These are phyloP conservation scores for Microchrysa polita DNA, from an alignment of 2,888 invertebrate species.

Conservation along the genomic window DNA sequence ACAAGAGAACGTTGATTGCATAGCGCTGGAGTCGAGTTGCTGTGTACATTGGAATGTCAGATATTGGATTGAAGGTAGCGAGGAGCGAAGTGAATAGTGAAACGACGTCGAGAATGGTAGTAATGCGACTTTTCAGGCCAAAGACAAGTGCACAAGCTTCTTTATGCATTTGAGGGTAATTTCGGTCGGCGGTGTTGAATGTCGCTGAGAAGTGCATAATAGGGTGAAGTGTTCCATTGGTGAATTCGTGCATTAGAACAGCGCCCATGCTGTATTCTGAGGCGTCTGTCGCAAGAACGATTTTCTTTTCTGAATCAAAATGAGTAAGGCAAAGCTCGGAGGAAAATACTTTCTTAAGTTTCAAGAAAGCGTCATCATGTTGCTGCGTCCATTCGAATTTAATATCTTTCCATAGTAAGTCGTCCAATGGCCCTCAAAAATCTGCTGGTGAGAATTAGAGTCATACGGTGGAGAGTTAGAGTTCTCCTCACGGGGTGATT, in stretches of 20 bases:
- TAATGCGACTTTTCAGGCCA: conserved; percentile 54
- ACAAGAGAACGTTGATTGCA: conserved; percentile 26
- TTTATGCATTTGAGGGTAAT: conserved; percentile 33
- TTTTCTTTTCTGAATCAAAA: conserved; percentile 28
- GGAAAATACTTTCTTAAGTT: neutral
- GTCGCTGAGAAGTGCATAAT: conserved; percentile 57
- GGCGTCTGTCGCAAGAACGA: conserved; percentile 48
- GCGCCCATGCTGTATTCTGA: conserved; percentile 53
- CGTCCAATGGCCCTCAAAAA: conserved; percentile 30
- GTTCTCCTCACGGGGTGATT: no score
- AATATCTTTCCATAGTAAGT: neutral
- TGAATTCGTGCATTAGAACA: conserved; percentile 54
- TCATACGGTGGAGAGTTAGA: no score
- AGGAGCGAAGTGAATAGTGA: conserved; percentile 15
- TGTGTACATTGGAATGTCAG: conserved; percentile 39
- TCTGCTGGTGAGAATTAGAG: no score
- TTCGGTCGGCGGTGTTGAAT: conserved; percentile 53
- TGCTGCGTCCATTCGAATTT: conserved; percentile 8
- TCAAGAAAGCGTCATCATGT: neutral
- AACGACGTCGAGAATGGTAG: neutral
- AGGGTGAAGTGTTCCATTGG: conserved; percentile 46
- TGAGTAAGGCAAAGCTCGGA: conserved; percentile 15
- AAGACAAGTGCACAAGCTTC: conserved; percentile 57
- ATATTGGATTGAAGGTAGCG: conserved; percentile 45
- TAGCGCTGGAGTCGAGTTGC: conserved; percentile 44